These are phyloP conservation scores for Leptobrachium ailaonicum DNA, from an alignment of 2,113 vertebrate genomes.

Conservation along the genomic window DNA sequence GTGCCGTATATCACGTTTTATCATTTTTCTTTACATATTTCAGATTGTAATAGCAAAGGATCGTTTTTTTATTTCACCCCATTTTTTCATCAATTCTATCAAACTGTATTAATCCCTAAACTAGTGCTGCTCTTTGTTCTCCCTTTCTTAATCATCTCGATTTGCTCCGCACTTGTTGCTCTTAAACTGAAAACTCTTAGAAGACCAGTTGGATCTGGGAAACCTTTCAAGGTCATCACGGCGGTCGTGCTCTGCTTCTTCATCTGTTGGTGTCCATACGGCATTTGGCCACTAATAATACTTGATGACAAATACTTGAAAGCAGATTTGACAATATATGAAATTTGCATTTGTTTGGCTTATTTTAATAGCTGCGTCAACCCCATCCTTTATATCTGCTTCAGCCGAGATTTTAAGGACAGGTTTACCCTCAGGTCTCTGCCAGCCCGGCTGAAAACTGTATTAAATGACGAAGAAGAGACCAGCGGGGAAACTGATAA, in stretches of 20 bases:
- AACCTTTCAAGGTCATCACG: background rate
- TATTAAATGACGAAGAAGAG: too few species aligned
- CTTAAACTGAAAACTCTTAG: background rate
- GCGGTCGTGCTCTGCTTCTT: slow-evolving; percentile 14
- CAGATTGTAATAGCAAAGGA: background rate
- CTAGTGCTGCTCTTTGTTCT: background rate
- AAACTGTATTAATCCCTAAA: background rate
- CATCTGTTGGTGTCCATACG: slow-evolving; percentile 24
- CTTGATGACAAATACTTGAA: background rate
- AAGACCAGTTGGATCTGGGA: background rate
- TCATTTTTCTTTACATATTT: background rate
- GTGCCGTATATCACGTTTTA: slow-evolving; percentile 56
- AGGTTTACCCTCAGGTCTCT: slow-evolving; percentile 69
- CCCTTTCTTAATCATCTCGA: background rate
- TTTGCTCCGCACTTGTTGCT: background rate
- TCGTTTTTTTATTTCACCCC: too few species aligned
- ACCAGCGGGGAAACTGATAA: too few species aligned
- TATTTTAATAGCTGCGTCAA: slow-evolving; percentile 79
- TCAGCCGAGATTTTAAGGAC: slow-evolving; percentile 76
- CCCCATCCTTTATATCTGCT: slow-evolving; percentile 76
- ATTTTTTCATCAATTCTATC: too few species aligned
- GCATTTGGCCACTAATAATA: background rate
- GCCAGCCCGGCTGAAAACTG: slow-evolving; percentile 49
- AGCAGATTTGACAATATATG: background rate
- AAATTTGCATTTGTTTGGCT: slow-evolving; percentile 54